Evolutionary conservation across 2,113 vertebrate species (phyloP).

Genomic region (Pseudorectes ferrugineus): DNA sequence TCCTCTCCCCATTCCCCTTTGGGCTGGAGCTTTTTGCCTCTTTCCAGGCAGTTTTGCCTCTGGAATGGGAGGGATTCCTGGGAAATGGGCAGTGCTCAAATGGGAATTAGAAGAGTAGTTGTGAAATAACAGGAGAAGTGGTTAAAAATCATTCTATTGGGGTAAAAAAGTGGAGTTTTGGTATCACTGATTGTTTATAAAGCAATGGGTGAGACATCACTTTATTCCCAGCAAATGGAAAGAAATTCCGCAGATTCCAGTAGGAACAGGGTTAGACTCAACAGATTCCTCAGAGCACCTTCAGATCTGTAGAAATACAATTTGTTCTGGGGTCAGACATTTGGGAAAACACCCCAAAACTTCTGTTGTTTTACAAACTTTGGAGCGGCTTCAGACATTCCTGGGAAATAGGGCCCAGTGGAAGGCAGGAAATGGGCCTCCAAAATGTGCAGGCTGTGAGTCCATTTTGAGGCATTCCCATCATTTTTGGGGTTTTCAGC

Average conservation of each 20-base stretch:
- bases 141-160: neutral
- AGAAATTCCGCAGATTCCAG: neutral
- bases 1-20: neutral
- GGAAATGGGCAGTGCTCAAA: neutral
- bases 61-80: accelerated
- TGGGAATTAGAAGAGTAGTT: neutral
- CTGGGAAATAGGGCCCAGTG: accelerated
- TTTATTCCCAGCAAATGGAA: neutral
- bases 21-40: neutral
- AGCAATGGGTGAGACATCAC: neutral
- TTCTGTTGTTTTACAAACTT: accelerated
- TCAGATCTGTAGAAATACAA: neutral
- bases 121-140: neutral
- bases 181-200: accelerated
- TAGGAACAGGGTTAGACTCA: neutral
- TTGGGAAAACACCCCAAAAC: too few relatives aligned
- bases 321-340: neutral
- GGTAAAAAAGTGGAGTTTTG: accelerated
- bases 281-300: neutral
- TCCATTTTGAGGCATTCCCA: neutral
- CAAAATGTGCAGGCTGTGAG: neutral
- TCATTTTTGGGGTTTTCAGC: accelerated
- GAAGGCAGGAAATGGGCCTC: neutral
- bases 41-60: neutral
- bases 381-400: too few relatives aligned